phyloP scores from a whole-genome alignment of 2,797 vertebrate species.

The Mormyrus hasselquistii region DNA sequence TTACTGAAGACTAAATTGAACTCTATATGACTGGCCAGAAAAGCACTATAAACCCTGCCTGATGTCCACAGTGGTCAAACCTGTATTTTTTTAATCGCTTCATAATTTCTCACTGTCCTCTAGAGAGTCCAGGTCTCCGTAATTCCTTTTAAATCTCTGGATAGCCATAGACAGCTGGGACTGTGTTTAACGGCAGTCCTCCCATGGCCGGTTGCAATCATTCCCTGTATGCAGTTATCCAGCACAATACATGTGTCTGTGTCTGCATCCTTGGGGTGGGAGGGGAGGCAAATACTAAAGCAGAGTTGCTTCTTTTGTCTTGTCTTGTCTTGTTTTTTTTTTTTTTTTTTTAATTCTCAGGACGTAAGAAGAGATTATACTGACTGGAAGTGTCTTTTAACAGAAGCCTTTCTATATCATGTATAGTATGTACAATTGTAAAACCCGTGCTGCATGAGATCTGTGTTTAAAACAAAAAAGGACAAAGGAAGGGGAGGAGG shows the following conservation, averaged over 20 bases:
- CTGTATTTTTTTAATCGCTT: slow-evolving; percentile 39
- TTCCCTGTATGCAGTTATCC: slow-evolving; percentile 42
- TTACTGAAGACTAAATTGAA: slow-evolving; percentile 33
- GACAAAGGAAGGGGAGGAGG: slow-evolving; percentile 30
- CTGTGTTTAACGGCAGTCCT: slow-evolving; percentile 21
- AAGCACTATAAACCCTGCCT: slow-evolving; percentile 34
- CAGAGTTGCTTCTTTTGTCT: slow-evolving; percentile 36
- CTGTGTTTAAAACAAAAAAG: slow-evolving; percentile 45
- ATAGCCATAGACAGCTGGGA: slow-evolving; percentile 37
- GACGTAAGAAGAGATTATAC: slow-evolving; percentile 75
- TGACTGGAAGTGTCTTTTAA: slow-evolving; percentile 76
- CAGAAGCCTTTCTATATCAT: slow-evolving; percentile 68
- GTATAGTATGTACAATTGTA: slow-evolving; percentile 75
- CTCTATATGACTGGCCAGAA: slow-evolving; percentile 28
- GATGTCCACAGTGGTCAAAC: slow-evolving; percentile 39
- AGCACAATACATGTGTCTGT: slow-evolving; percentile 30
- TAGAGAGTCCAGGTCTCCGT: slow-evolving; percentile 26
- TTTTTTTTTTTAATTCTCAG: slow-evolving; percentile 68
- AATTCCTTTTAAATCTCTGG: slow-evolving; percentile 34
- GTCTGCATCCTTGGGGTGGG: slow-evolving; percentile 37
- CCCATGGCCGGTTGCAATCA: slow-evolving; percentile 49
- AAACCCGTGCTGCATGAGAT: slow-evolving; percentile 72
- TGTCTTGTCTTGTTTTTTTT: slow-evolving; percentile 23
- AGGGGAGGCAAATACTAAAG: slow-evolving; percentile 37
- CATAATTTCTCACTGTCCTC: slow-evolving; percentile 37